Base-by-base conservation (phyloP, 2,888 invertebrate genomes). In the Drosophila ezoana region DNA sequence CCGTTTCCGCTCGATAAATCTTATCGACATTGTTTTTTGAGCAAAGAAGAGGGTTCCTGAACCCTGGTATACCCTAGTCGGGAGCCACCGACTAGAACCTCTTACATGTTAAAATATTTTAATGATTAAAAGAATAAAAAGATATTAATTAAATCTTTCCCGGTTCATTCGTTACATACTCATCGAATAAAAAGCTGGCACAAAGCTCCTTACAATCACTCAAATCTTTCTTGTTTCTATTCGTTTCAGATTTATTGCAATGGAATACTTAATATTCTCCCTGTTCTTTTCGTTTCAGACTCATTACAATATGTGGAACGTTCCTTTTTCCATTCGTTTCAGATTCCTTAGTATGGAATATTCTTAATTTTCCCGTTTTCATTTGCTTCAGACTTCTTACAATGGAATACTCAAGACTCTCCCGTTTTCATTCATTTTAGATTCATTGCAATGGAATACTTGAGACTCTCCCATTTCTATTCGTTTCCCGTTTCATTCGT, bases 241-340 rank as follows among this genome's bases (percentile, higher is more conserved):
- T 56, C 10, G 1, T n/a, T n/a, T n/a, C n/a, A n/a, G n/a, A n/a
- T n/a, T 28, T 6, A 41, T 18, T 18, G 20, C 10, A 23, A 8
- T 23, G 6, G 23, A 23, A 28, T n/a, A 57, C 11, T 11, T 16
- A 28, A 53, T 47, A 33, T 14, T 43, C 38, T 14, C 3, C 23
- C 4, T 18, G 28, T 41, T 43, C 1, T 11, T 11, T 8, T 16
- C n/a, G n/a, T n/a, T 44, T n/a, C 20, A 20, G 0, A 16, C 11
- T 16, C 6, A 43, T 20, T 43, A n/a, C 8, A 35, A 28, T n/a
- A 57, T 4, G 11, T 23, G 18, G 48, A 65, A 23, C 14, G 38
- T 33, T 14, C 9, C 23, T 3, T 18, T 38, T 41, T 38, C 3
- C 4, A 18, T 9, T 16, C 16, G 8, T 16, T 6, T 33, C 2